Evolutionary conservation across 92 coral and sea anemone species (phyloP), one percentile per base, ranked within the genome.

Genomic region (Hydrozoanthus gracilis): DNA sequence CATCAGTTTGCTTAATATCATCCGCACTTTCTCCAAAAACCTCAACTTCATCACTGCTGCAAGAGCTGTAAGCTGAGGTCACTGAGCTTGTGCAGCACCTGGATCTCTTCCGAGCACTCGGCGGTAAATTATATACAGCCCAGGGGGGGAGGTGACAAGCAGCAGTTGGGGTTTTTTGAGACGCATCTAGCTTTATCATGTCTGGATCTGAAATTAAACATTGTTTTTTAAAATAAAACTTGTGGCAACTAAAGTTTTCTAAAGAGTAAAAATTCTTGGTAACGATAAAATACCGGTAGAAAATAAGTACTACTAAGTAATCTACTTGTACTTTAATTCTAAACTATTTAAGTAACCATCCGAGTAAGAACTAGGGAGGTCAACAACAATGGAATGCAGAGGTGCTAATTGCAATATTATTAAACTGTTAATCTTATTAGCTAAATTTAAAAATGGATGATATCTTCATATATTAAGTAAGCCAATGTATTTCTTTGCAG

Each of bases 41-140:
- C 6, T 91, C 96, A 49, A 58, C 91, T 39, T 90, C 98, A 51
- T 88, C 89, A 68, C 90, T 91, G 74, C 93, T 90, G 39, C 86
- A 92, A 13, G 95, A 73, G 60, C 90, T 88, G 91, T 94, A 88
- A 0, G 93, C 89, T 1, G 94, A 92, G 45, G 76, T 73, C 2
- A 20, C 85, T 44, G 98, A 92, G 77, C 95, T 92, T 51, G 62
- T 71, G 71, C 66, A 65, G n/a, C 48, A 39, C 1, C 54, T 76
- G 1, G 67, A 6, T 10, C 39, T 65, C 35, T 39, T 65, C 14
- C 49, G 64, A 14, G 47, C 8, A 48, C 69, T 65, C n/a, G 60
- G 18, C 66, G 74, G 56, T 17, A 66, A 51, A 67, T 67, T 62
- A 20, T 80, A 80, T 46, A 60, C 74, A 16, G 85, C 85, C 85